phyloP scores from a whole-genome alignment of 2,888 invertebrate genomes.

The Hyppa rectilinea region DNA sequence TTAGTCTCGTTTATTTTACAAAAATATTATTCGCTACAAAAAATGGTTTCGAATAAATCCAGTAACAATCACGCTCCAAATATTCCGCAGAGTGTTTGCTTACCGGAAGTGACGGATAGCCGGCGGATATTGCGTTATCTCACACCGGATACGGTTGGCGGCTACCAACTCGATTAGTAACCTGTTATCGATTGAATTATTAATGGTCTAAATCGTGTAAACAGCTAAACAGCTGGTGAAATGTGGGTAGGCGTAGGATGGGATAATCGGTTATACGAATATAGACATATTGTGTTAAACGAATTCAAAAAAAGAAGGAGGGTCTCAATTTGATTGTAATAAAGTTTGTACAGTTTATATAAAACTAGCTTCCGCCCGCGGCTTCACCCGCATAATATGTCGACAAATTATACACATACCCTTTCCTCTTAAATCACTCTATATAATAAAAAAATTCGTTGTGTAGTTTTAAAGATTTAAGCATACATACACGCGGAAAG shows the following conservation, averaged over 20 bases:
- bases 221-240: background rate
- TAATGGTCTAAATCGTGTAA: constrained; percentile 17
- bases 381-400: no score
- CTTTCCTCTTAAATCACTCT: no score
- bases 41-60: constrained; percentile 9
- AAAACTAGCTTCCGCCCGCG: no score
- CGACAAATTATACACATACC: no score
- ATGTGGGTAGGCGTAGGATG: background rate
- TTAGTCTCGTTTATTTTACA: background rate
- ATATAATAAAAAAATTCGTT: no score
- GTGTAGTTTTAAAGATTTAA: no score
- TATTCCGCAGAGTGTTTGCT: constrained; percentile 30
- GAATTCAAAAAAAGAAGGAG: no score
- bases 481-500: no score
- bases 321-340: no score
- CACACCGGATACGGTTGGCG: constrained; percentile 68
- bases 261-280: background rate
- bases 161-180: constrained; percentile 67
- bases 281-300: no score
- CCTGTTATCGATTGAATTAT: constrained; percentile 49
- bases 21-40: background rate
- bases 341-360: no score
- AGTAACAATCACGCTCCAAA: constrained; percentile 19
- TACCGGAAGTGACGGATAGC: constrained; percentile 68
- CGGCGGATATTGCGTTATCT: constrained; percentile 80